A percentile compares a stretch with the other conserved stretches of the same genome.
phyloP scores from a whole-genome alignment of 2,888 invertebrate species.

The Cataglyphis rosenhaueri region DNA sequence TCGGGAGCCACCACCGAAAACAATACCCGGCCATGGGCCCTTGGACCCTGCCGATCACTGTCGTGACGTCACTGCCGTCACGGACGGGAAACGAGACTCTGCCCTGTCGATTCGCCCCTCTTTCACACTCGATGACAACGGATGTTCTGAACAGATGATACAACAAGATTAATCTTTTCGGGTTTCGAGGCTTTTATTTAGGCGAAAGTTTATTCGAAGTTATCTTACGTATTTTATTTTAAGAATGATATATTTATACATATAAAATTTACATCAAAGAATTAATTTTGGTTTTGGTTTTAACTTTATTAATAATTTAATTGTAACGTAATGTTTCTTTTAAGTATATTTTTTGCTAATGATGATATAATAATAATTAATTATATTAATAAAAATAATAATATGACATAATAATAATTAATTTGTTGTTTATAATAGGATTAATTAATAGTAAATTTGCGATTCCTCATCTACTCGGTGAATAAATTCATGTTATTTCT shows the following conservation, averaged over 20 bases:
- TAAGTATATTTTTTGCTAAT: background rate
- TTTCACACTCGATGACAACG: background rate
- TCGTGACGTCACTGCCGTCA: conserved; percentile 35
- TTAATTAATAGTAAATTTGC: background rate
- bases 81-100: conserved; percentile 3
- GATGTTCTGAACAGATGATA: background rate
- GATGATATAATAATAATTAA: background rate
- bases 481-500: background rate
- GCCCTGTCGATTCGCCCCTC: conserved; percentile 5
- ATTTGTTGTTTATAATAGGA: background rate
- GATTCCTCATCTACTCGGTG: background rate
- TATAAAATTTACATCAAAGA: background rate
- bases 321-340: background rate
- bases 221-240: background rate
- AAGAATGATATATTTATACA: background rate
- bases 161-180: background rate
- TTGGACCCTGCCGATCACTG: conserved; percentile 51
- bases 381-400: background rate
- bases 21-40: conserved; percentile 85
- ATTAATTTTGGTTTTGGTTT: too few species aligned
- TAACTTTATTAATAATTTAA: background rate
- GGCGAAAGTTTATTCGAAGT: background rate
- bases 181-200: background rate
- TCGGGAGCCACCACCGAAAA: conserved; percentile 82
- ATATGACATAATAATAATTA: background rate